Conservation (phyloP, 2,797 vertebrate genomes). For the Jordanella pulchra region DNA sequence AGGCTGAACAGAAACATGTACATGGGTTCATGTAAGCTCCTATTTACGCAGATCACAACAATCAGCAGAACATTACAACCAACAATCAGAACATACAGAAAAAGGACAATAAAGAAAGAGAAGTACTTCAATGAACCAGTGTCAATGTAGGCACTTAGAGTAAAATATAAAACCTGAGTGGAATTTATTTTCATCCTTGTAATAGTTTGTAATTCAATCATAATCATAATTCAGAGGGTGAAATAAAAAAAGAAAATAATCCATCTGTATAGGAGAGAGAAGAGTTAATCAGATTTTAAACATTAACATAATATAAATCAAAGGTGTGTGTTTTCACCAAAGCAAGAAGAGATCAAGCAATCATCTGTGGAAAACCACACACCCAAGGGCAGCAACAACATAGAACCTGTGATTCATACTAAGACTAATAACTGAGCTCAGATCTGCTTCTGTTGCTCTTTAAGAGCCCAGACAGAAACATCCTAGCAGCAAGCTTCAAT, state of each 20-base stretch:
- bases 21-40: too few species aligned
- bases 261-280: not conserved
- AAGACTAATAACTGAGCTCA: not conserved
- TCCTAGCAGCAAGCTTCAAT: not conserved
- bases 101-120: too few species aligned
- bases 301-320: not conserved
- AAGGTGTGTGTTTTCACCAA: not conserved
- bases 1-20: too few species aligned
- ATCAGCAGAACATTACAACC: too few species aligned
- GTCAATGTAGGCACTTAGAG: not conserved
- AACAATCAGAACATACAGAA: too few species aligned
- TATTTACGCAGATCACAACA: too few species aligned
- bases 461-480: not conserved
- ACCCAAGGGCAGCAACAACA: not conserved
- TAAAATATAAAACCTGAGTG: constrained; percentile 3
- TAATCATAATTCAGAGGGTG: not conserved
- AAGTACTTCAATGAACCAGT: too few species aligned
- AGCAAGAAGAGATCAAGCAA: not conserved
- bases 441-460: not conserved
- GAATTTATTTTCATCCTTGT: constrained; percentile 1
- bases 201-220: not conserved
- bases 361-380: not conserved
- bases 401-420: not conserved
- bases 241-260: not conserved
- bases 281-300: not conserved